Conservation (phyloP, 2,888 invertebrate genomes). For the Calliphora vomitoria region DNA sequence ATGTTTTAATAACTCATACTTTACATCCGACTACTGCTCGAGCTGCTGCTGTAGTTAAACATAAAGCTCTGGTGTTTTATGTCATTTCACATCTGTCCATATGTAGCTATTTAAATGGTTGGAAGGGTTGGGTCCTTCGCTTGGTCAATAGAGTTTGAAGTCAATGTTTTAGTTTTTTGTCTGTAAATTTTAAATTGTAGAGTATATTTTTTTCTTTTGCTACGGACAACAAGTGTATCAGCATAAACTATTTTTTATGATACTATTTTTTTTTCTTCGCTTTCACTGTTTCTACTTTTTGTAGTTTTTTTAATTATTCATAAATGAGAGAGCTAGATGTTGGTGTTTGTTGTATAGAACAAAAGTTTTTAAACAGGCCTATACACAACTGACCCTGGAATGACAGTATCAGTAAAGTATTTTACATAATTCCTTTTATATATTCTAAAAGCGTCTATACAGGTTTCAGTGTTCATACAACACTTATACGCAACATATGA, state of each 20-base stretch:
- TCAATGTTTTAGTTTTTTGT: slow-evolving; percentile 22
- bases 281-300: slow-evolving; percentile 11
- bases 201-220: neutral
- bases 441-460: neutral
- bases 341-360: neutral
- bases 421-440: neutral
- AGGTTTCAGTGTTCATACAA: slow-evolving; percentile 20
- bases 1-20: slow-evolving; percentile 47
- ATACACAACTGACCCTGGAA: neutral
- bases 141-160: slow-evolving; percentile 24
- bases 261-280: neutral
- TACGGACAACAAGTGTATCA: slow-evolving; percentile 53
- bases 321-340: slow-evolving; percentile 28
- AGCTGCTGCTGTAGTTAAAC: neutral
- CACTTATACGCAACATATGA: slow-evolving; percentile 62
- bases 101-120: too few species aligned
- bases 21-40: slow-evolving; percentile 25
- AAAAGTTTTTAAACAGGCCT: neutral
- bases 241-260: slow-evolving; percentile 49
- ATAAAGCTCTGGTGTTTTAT: neutral
- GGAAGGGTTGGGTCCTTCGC: neutral
- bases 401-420: neutral
- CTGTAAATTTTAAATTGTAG: slow-evolving; percentile 46
- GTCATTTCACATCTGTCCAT: too few species aligned
- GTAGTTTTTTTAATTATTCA: slow-evolving; percentile 46